Conservation (phyloP, 1,140 invertebrate species). For the Protaetia brevitarsis region DNA sequence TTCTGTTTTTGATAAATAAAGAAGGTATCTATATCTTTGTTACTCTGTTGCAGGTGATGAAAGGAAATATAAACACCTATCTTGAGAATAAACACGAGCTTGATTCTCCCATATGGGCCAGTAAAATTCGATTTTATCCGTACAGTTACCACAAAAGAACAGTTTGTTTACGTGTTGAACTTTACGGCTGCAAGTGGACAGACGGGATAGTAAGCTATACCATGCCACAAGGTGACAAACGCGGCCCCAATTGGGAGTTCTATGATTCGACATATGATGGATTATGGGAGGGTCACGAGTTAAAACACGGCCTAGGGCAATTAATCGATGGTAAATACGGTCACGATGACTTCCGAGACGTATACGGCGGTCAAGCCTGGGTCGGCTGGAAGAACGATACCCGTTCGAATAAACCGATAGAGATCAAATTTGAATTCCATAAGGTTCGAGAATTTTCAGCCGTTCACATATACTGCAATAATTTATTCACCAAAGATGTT, state of each 20-base stretch:
- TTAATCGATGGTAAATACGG: conserved; percentile 67
- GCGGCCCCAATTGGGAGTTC: conserved; percentile 69
- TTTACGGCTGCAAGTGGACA: conserved; percentile 71
- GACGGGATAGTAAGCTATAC: conserved; percentile 77
- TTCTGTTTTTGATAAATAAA: too few relatives aligned
- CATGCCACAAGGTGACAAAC: conserved; percentile 76
- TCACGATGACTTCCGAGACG: conserved; percentile 60
- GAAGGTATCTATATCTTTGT: neutral
- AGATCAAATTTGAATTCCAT: conserved; percentile 86
- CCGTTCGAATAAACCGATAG: conserved; percentile 61
- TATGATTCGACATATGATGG: conserved; percentile 82
- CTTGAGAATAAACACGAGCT: conserved; percentile 69
- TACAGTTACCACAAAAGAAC: conserved; percentile 70
- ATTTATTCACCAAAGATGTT: conserved; percentile 76
- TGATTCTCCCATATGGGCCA: conserved; percentile 70
- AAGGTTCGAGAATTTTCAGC: conserved; percentile 81
- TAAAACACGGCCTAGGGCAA: conserved; percentile 79
- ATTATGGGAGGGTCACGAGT: conserved; percentile 51
- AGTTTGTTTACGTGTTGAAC: conserved; percentile 76
- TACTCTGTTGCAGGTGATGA: conserved; percentile 66
- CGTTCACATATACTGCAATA: conserved; percentile 79
- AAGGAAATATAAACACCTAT: conserved; percentile 82
- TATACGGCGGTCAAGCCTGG: conserved; percentile 69
- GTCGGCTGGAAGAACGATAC: conserved; percentile 89
- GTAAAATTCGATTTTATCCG: conserved; percentile 70